These are phyloP conservation scores for Sympetrum striolatum DNA, from an alignment of 2,888 invertebrate genomes.

Conservation along the genomic window DNA sequence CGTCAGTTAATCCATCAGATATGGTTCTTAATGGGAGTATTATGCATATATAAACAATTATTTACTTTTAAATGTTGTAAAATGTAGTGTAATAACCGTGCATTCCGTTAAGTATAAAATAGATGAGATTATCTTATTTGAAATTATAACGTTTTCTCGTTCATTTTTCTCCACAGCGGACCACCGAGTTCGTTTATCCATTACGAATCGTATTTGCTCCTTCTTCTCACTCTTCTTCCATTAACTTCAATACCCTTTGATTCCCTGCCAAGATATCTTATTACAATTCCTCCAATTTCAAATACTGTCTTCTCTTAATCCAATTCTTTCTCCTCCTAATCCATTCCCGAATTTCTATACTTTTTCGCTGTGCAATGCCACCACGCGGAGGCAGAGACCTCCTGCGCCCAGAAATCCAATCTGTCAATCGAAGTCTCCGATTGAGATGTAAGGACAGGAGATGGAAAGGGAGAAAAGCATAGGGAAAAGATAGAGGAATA, in stretches of 20 bases:
- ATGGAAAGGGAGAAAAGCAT: background rate
- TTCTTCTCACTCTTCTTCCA: background rate
- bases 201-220: no score
- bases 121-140: no score
- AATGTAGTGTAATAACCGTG: no score
- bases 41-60: no score
- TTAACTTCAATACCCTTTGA: background rate
- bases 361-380: background rate
- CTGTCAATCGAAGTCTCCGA: slow-evolving; percentile 4
- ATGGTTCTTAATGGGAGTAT: no score
- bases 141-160: no score
- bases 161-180: no score
- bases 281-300: background rate
- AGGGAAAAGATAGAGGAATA: background rate
- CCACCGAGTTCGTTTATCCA: no score
- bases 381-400: background rate
- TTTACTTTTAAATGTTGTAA: no score
- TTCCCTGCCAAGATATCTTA: background rate
- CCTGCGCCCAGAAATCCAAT: background rate
- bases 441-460: background rate
- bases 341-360: background rate
- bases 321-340: background rate
- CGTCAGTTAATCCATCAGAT: no score
- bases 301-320: background rate
- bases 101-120: no score